Evolutionary conservation across 92 coral and sea anemone genomes (phyloP).

Genomic region (Galaxea fascicularis): DNA sequence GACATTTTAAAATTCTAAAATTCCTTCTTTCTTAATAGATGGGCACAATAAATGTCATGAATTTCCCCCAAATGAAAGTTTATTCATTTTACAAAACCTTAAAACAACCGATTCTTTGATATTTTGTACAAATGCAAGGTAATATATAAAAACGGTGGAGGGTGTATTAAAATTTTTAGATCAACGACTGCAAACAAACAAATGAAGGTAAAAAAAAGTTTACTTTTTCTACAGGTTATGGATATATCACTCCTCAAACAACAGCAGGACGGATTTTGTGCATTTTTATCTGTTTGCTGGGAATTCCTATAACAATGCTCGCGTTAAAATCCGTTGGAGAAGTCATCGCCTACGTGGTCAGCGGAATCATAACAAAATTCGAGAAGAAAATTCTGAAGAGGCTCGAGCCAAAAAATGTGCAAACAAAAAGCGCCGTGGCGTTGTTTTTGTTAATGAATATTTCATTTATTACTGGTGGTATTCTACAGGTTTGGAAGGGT

Average conservation of each 20-base stretch:
- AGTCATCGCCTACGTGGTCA: conserved; percentile 13
- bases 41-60: no score
- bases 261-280: conserved; percentile 56
- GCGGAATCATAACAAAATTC: neutral
- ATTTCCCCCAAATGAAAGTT: no score
- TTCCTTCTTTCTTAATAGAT: no score
- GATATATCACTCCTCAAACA: conserved; percentile 55
- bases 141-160: no score
- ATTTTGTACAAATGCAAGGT: no score
- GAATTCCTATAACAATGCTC: conserved; percentile 50
- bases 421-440: conserved; percentile 21
- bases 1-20: no score
- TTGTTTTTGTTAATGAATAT: conserved; percentile 2
- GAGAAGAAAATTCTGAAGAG: conserved; percentile 21
- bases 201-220: no score
- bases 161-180: no score
- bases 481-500: neutral
- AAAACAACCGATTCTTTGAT: no score
- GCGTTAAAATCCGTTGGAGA: conserved; percentile 42
- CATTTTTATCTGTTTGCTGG: conserved; percentile 31
- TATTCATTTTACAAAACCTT: no score
- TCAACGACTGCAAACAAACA: no score
- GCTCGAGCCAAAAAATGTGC: neutral
- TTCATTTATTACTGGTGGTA: neutral
- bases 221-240: conserved; percentile 37